A percentile compares a stretch with the other conserved stretches of the same genome.
phyloP scores from a whole-genome alignment of 2,113 vertebrate genomes.

The Neolamprologus tretocephalus region DNA sequence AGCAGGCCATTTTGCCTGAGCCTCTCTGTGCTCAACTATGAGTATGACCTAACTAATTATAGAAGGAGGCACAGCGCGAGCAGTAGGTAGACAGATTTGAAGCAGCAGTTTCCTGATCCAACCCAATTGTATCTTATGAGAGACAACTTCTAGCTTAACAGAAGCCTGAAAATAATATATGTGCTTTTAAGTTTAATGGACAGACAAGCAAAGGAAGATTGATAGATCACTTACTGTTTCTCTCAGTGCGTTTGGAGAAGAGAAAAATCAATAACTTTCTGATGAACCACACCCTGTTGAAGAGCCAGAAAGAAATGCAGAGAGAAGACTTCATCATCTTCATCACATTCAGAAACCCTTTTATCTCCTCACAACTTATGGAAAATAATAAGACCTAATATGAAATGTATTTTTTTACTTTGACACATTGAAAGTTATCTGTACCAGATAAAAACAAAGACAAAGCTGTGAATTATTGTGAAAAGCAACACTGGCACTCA shows the following conservation, averaged over 20 bases:
- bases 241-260: constrained; percentile 93
- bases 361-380: neutral
- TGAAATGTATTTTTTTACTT: neutral
- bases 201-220: neutral
- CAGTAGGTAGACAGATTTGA: neutral
- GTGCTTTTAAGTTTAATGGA: neutral
- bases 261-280: constrained; percentile 89
- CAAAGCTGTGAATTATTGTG: neutral
- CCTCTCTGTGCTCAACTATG: neutral
- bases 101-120: neutral
- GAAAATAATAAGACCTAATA: neutral
- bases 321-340: neutral
- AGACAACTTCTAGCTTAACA: neutral
- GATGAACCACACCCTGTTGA: constrained; percentile 82
- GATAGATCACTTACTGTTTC: constrained; percentile 82
- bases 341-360: neutral
- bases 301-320: neutral
- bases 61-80: neutral
- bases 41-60: neutral
- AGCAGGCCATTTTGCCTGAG: neutral
- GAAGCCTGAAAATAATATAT: neutral
- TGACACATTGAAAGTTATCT: neutral
- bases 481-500: constrained; percentile 68
- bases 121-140: neutral
- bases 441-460: neutral